These are phyloP conservation scores for Maniola jurtina DNA, from an alignment of 1,140 invertebrate species.

Conservation along the genomic window DNA sequence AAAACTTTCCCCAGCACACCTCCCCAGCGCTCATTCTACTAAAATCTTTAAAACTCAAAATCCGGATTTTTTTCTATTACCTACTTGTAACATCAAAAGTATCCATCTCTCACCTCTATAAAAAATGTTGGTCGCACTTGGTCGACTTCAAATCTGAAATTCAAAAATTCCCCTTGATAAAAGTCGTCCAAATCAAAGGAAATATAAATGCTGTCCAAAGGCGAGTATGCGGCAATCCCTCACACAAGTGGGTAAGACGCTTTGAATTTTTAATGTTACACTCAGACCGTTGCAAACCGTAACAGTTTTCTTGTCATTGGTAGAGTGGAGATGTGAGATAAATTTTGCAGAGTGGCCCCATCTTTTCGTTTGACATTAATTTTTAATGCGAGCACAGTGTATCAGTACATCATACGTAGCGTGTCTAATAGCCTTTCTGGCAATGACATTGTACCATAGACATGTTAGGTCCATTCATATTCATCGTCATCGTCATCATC, in stretches of 20 bases:
- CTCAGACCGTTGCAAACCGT: conserved; percentile 78
- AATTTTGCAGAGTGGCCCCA: conserved; percentile 79
- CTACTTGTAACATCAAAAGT: conserved; percentile 2
- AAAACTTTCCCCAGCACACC: too few relatives aligned
- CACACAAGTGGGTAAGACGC: conserved; percentile 77
- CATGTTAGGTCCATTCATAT: background rate
- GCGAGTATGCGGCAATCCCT: conserved; percentile 74
- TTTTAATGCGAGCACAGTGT: conserved; percentile 69
- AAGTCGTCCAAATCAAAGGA: conserved; percentile 62
- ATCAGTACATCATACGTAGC: conserved; percentile 66
- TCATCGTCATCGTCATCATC: background rate
- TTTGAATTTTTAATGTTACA: conserved; percentile 77
- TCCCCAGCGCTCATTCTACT: too few relatives aligned
- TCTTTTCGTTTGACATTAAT: conserved; percentile 77
- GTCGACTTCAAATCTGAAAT: conserved; percentile 18
- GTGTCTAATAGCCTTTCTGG: conserved; percentile 64
- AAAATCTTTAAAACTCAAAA: background rate
- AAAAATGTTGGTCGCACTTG: conserved; percentile 13
- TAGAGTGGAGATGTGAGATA: conserved; percentile 75
- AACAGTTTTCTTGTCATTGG: conserved; percentile 79
- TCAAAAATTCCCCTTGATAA: conserved; percentile 36
- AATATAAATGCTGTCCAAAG: conserved; percentile 78
- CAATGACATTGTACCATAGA: background rate
- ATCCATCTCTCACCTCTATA: background rate
- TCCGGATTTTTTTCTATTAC: too few relatives aligned